These are phyloP conservation scores for Xenopus petersii DNA, from an alignment of 2,797 vertebrate genomes.

Conservation along the genomic window DNA sequence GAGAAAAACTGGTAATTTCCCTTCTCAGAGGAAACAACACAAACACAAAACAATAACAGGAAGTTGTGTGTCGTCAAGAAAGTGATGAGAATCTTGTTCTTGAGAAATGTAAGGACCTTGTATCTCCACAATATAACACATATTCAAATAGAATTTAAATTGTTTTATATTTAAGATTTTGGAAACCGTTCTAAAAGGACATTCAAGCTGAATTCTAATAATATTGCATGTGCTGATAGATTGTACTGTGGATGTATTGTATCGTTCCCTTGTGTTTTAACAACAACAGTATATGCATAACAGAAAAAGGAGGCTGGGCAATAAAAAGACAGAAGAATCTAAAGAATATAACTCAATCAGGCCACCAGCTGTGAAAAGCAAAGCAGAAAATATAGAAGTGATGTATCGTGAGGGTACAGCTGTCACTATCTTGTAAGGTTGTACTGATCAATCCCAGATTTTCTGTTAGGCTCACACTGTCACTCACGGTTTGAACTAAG, in stretches of 20 bases:
- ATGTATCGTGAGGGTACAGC: conserved; percentile 14
- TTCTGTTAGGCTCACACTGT: conserved; percentile 33
- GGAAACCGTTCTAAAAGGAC: no score
- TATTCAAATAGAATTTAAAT: background rate
- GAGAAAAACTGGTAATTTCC: conserved; percentile 34
- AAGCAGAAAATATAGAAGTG: conserved; percentile 7
- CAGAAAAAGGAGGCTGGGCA: background rate
- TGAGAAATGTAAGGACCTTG: no score
- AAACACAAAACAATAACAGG: background rate
- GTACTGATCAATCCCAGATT: conserved; percentile 35
- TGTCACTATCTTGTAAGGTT: conserved; percentile 29
- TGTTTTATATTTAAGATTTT: no score
- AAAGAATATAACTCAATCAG: conserved; percentile 11
- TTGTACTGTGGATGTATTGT: no score
- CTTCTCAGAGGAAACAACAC: conserved; percentile 41
- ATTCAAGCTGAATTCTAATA: no score
- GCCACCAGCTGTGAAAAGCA: no score
- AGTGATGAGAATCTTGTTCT: no score
- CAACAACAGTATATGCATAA: no score
- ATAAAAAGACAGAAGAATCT: conserved; percentile 14
- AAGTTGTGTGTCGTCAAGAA: no score
- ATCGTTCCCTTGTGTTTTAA: no score
- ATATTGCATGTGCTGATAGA: no score
- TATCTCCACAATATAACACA: background rate
- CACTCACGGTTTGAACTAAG: conserved; percentile 30